Percentiles rank a stretch among this genome's conserved stretches.
phyloP scores from a whole-genome alignment of 2,113 vertebrate genomes.

The Ailurus styani region DNA sequence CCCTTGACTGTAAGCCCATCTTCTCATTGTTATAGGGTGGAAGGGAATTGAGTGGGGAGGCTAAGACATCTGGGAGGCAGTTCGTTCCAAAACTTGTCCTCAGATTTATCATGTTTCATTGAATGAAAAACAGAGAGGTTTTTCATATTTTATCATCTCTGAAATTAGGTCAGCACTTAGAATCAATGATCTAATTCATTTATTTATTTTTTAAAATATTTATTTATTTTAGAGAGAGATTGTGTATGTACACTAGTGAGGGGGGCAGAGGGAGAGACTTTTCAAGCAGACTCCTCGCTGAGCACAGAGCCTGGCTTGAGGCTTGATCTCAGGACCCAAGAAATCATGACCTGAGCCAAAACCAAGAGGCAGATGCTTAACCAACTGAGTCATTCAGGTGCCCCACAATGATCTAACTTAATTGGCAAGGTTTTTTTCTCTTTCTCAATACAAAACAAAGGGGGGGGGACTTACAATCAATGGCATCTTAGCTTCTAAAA shows the following conservation, averaged over 20 bases:
- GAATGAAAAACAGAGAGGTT: not conserved
- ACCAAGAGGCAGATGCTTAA: not conserved
- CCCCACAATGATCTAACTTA: not conserved
- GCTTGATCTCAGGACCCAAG: not conserved
- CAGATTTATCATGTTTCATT: not conserved
- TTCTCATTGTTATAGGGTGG: not conserved
- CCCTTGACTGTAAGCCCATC: not conserved
- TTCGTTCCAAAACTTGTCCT: not conserved
- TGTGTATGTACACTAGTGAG: not conserved
- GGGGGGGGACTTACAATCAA: not conserved
- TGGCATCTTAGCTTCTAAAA: not conserved
- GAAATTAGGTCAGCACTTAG: not conserved
- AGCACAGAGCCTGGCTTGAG: not conserved
- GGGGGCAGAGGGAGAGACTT: not conserved
- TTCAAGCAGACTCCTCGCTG: not conserved
- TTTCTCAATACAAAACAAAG: conserved; percentile 5
- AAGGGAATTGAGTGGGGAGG: not conserved
- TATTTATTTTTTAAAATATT: not conserved
- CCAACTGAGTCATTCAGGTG: not conserved
- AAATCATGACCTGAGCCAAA: not conserved
- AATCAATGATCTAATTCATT: not conserved
- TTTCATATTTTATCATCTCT: not conserved
- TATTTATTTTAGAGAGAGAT: not conserved
- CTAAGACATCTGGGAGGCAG: not conserved
- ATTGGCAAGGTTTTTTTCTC: not conserved